Conservation (phyloP, 2,797 vertebrate genomes). For the Eulemur mongoz region DNA sequence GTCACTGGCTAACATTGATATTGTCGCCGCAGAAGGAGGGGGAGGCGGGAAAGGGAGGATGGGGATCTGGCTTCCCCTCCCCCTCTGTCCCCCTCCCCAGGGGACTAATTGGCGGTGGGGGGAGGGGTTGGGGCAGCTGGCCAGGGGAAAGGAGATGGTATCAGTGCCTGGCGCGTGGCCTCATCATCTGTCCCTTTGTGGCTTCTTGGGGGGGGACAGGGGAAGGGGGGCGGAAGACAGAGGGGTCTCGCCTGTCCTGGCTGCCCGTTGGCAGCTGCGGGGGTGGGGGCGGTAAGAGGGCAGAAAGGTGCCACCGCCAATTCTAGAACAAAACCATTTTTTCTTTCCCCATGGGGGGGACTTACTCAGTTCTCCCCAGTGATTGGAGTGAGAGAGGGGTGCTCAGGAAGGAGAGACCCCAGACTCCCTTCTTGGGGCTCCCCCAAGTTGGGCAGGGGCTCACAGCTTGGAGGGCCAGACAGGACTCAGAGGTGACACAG, state of each 20-base stretch:
- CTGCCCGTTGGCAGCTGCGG: background rate
- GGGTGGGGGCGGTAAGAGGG: no score
- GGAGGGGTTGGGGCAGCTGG: constrained; percentile 50
- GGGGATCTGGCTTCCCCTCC: background rate
- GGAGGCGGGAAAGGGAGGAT: background rate
- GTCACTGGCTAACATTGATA: background rate
- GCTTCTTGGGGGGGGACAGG: background rate
- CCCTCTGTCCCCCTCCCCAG: background rate
- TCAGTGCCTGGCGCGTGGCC: constrained; percentile 2
- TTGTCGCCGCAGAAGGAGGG: background rate
- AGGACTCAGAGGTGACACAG: background rate
- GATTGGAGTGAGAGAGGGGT: background rate
- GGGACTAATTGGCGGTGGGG: background rate
- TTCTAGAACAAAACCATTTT: background rate
- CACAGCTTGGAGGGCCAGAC: background rate
- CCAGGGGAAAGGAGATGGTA: constrained; percentile 10
- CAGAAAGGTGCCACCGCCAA: background rate
- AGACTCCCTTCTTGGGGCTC: background rate
- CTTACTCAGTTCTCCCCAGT: background rate
- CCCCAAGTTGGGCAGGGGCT: no score
- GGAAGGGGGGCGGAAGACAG: background rate
- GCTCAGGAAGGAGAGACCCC: background rate
- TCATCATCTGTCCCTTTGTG: constrained; percentile 72
- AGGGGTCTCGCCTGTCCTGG: background rate
- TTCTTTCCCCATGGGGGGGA: background rate